Base-by-base conservation (phyloP, 2,113 vertebrate genomes). In the Dascyllus trimaculatus region DNA sequence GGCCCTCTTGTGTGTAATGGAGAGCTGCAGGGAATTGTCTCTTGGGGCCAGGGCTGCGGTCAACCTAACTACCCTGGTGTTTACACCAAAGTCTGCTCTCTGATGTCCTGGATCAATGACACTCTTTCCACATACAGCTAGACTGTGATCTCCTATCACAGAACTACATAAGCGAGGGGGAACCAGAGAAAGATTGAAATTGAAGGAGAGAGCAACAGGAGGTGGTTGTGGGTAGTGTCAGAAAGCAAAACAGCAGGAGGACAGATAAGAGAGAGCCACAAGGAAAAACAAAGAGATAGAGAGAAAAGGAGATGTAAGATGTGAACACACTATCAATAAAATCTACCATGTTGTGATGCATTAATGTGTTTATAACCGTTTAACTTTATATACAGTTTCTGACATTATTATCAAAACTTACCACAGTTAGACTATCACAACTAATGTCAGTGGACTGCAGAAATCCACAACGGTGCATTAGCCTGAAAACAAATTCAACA, bases 41-140 rank as follows among this genome's bases (percentile, higher is more conserved):
- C 93, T 18, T 96, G 94, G 94, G 95, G 94, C 0, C 11, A 71
- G 0, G 94, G 93, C 76, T 96, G 96, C 21, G 93, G 93, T 57
- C 51, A 66, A 64, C 92, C 77, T 3, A 53, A 87, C 80, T 84
- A 82, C 48, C 94, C 95, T 0, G 94, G 94, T 0, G 91, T 96
- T 64, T 96, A 96, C 79, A 94, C 94, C 85, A 95, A 94, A 65
- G 92, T 96, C 56, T 95, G 93, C 56, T 87, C 89, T 26, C 93
- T 93, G 2, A 48, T 94, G 80, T 62, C 49, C 24, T 96, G 95
- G 95, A 96, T 96, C 84, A 2, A 85, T 14, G 32, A 91, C 1
- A 95, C 81, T 56, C 92, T 95, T 0, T 19, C 81, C 43, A 80
- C 0, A 45, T 93, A 95, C 80, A 78, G 87, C 81, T 94, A 93